Base-by-base conservation (phyloP, 2,888 invertebrate genomes). In the Pseudococcus jackbeardsleyi region DNA sequence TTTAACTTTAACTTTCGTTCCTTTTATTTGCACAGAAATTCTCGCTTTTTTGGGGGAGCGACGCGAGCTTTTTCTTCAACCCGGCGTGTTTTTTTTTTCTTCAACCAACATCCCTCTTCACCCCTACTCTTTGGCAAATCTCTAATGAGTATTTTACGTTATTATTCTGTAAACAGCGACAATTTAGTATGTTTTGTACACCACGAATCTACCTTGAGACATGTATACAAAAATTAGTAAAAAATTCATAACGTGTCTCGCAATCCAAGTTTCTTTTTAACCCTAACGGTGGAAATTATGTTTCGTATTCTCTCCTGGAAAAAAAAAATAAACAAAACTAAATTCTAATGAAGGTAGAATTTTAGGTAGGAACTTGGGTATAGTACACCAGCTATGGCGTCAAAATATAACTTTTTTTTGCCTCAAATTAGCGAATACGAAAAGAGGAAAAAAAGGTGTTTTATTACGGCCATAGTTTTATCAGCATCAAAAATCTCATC, bases 11-110 rank as follows among this genome's bases (percentile, higher is more conserved):
- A 72, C 64, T 72, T 46, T 33, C 68, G 11, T 68, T 72, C 68
- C 46, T 86, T 46, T 86, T 86, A 79, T 79, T 79, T 79, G 79
- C 79, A 79, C 79, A 33, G 26, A 46, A 79, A 79, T 42, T 79
- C 42, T 46, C 42, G 79, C 79, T 79, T 79, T 42, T 42, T 79
- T 79, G 42, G 79, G 42, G 42, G 22, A 19, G 26, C 26, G 26
- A 33, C 26, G 26, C 26, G 26, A 39, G 77, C 33, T 39, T 17
- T 42, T 39, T 39, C 42, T 39, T 42, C 9, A n/a, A 15, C 9
- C 9, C 33, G 68, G 26, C 26, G 26, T 33, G 12, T 33, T 72
- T 33, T 42, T 72, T 33, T 42, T 42, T 79, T 46, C 19, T n/a
- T n/a, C 79, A 33, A 33, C 26, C 26, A 33, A 2, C 3, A 1